Evolutionary conservation across 2,797 vertebrate genomes (phyloP), one percentile per base, ranked within the genome.

Genomic region (Eptatretus atami): DNA sequence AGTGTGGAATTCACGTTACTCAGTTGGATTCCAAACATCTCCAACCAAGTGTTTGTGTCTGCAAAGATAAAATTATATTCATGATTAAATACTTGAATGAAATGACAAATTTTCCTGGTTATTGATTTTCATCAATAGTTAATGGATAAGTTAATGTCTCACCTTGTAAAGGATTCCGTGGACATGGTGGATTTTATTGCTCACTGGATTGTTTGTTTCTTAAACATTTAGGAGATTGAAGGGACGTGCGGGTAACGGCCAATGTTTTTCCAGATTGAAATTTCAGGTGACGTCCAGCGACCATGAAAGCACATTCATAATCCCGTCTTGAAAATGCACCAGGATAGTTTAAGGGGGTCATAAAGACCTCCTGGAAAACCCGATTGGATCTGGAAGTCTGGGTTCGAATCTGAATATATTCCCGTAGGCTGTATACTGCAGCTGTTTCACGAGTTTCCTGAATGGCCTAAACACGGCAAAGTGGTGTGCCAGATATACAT

Each of bases 11-110:
- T n/a, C 68, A 84, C 88, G 68, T 99, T 99, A 75, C 96, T 88
- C 65, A 99, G 83, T 73, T 99, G 90, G 75, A 99, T 96, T 64
- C 92, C 92, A 4, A 99, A 99, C n/a, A 86, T 95, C 70, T 94
- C 84, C 63, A 99, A 80, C 92, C 92, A 99, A 75, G 82, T 95
- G 78, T 96, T 99, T 69, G 96, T 82, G 80, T 99, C 92, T 99
- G 73, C 64, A 73, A 53, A 64, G 65, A 60, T 71, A 19, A 70
- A 73, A 66, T 6, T 11, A 52, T 63, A 71, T 67, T 44, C 6
- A 44, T n/a, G 31, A 44, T 44, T 1, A 44, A 44, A 44, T 44
- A 44, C 31, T n/a, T 44, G 31, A 44, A 44, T 44, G 31, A 44
- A 44, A 44, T 44, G 31, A 4, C 31, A 44, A 44, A 44, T 44